Conservation (phyloP, 2,113 vertebrate genomes). For the Taurulus bubalis region DNA sequence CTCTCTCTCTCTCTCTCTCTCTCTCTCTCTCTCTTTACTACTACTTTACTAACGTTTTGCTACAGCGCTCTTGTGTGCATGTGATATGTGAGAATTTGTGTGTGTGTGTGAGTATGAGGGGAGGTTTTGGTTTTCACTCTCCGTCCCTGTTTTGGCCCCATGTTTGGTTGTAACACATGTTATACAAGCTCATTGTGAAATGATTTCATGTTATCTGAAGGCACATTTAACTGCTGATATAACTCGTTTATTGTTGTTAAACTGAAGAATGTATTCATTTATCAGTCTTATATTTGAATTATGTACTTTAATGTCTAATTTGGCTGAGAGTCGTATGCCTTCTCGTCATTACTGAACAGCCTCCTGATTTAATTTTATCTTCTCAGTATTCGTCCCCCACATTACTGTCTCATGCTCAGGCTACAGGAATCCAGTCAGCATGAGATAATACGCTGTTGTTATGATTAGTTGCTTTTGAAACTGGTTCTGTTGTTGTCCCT, state of each 20-base stretch:
- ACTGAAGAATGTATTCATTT: neutral
- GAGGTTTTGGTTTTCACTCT: slow-evolving; percentile 59
- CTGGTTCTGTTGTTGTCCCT: neutral
- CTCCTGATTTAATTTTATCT: neutral
- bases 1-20: slow-evolving; percentile 11
- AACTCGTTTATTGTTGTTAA: neutral
- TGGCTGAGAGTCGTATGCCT: neutral
- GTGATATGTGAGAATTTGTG: slow-evolving; percentile 10
- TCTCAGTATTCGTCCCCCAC: neutral
- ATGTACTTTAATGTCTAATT: neutral
- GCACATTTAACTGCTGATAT: neutral
- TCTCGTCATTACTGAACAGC: neutral
- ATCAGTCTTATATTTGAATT: neutral
- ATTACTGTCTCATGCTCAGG: neutral
- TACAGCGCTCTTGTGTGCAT: slow-evolving; percentile 13
- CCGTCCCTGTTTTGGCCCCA: slow-evolving; percentile 3
- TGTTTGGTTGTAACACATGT: neutral
- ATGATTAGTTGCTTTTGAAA: neutral
- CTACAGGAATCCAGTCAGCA: neutral
- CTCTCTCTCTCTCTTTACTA: slow-evolving; percentile 1
- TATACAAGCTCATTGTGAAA: slow-evolving; percentile 6
- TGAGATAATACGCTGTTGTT: neutral
- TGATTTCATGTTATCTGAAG: neutral
- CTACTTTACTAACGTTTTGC: slow-evolving; percentile 8
- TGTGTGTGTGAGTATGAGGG: neutral